Evolutionary conservation across 2,888 invertebrate species (phyloP).

Genomic region (Stenichneumon culpator): DNA sequence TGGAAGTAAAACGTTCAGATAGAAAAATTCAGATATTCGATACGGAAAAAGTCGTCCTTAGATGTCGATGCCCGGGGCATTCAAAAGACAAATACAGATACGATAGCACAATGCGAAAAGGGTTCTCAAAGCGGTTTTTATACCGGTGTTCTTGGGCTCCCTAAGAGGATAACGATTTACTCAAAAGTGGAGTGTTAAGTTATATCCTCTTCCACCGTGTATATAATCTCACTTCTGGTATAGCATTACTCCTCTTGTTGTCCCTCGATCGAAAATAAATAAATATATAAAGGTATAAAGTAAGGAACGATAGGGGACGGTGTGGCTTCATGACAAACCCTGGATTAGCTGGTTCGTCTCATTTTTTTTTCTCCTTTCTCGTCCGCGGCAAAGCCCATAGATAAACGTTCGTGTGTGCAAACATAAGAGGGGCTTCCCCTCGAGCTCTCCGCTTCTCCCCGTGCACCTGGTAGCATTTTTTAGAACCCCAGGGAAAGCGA

Average conservation of each 20-base stretch:
- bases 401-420: constrained; percentile 50
- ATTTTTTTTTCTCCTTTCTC: constrained; percentile 25
- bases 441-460: constrained; percentile 20
- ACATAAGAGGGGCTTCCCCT: constrained; percentile 37
- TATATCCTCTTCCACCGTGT: constrained; percentile 29
- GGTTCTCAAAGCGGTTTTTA: neutral
- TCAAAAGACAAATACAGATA: neutral
- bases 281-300: neutral
- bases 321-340: constrained; percentile 48
- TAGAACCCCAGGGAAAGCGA: neutral
- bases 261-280: constrained; percentile 5
- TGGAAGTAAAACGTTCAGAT: too few relatives aligned
- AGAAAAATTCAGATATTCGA: too few relatives aligned
- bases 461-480: constrained; percentile 7
- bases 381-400: constrained; percentile 29
- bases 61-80: too few relatives aligned
- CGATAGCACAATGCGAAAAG: neutral
- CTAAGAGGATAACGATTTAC: constrained; percentile 62
- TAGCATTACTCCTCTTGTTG: constrained; percentile 49
- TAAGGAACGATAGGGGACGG: constrained; percentile 28
- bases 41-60: too few relatives aligned
- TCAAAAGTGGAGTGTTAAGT: constrained; percentile 43
- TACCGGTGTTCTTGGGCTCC: constrained; percentile 12
- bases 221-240: constrained; percentile 43
- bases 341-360: constrained; percentile 60